Percentiles rank a stretch among this genome's conserved stretches.
These are phyloP conservation scores for Gambusia holbrooki DNA, from an alignment of 2,113 vertebrate genomes.

Conservation along the genomic window DNA sequence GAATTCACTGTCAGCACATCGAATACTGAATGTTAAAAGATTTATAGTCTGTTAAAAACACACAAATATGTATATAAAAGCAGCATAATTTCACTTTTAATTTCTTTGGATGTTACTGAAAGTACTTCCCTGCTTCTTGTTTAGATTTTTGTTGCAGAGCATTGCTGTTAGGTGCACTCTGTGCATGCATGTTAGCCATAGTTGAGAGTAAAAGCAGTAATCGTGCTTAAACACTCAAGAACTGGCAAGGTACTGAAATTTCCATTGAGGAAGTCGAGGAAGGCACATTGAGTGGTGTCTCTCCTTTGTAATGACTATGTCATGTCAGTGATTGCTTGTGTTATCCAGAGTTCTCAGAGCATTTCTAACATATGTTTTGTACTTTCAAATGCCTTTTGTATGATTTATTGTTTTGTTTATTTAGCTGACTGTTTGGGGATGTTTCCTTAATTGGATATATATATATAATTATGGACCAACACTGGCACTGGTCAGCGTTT, in stretches of 20 bases:
- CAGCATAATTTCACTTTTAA: slow-evolving; percentile 2
- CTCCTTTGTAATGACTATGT: slow-evolving; percentile 84
- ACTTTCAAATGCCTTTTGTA: slow-evolving; percentile 4
- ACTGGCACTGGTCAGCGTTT: neutral
- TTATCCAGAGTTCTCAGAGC: slow-evolving; percentile 73
- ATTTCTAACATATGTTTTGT: slow-evolving; percentile 34
- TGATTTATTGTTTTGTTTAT: slow-evolving; percentile 27
- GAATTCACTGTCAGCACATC: slow-evolving; percentile 15
- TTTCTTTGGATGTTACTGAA: slow-evolving; percentile 28
- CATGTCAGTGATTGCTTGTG: slow-evolving; percentile 75
- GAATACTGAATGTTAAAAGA: slow-evolving; percentile 15
- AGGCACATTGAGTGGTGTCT: slow-evolving; percentile 49
- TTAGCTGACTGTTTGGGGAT: neutral
- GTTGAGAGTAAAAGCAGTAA: slow-evolving; percentile 60
- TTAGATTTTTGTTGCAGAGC: slow-evolving; percentile 9
- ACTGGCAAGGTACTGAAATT: slow-evolving; percentile 74
- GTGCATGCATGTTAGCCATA: slow-evolving; percentile 65
- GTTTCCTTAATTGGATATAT: neutral
- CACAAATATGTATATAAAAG: neutral
- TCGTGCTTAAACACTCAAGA: slow-evolving; percentile 56
- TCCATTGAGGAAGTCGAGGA: slow-evolving; percentile 77
- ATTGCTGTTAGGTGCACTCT: slow-evolving; percentile 49
- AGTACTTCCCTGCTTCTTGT: neutral
- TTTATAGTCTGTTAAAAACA: neutral
- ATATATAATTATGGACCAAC: no score